Evolutionary conservation across 2,797 vertebrate genomes (phyloP), one percentile per base, ranked within the genome.

Genomic region (Danio jaintianensis): DNA sequence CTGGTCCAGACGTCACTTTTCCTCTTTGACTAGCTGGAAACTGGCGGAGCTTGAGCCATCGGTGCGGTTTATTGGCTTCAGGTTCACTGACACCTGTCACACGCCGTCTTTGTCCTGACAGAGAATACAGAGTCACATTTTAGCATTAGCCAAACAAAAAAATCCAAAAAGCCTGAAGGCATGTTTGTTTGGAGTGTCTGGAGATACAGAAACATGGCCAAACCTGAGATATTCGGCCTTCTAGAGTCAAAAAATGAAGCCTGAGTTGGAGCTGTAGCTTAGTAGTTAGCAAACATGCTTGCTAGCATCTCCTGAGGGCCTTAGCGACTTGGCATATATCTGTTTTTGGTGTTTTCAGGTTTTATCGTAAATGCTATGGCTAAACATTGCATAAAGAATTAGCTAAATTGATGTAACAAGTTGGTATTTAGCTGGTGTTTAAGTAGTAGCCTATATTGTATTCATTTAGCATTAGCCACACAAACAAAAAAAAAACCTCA

Each of bases 1-100:
- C 86, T 84, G 86, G 80, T 86, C 88, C 88, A 85, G 86, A 89
- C 87, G 87, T 87, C 72, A 83, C 88, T 92, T 84, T 91, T 92
- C 93, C 93, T 93, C 93, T 94, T 52, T 61, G 22, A 61, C 43
- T 67, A 42, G 92, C 90, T 18, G 42, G 45, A 22, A 36, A 11
- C 53, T 61, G 61, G 7, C n/a, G 1, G 16, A 1, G 22, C 5
- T 50, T 15, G 7, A 29, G 15, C 38, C 7, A 5, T 45, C 53
- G 18, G 20, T 18, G 48, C 4, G 50, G 45, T 16, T 53, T 50
- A 13, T 22, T 55, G 42, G 55, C 71, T 59, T 73, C 55, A n/a
- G 70, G 53, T 36, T 73, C 3, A 2, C 71, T 47, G 42, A 36
- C 71, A 59, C 55, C 42, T 22, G 55, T 59, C 52, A 55, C 68